phyloP scores from a whole-genome alignment of 2,797 vertebrate species.

The Pseudopleuronectes americanus region DNA sequence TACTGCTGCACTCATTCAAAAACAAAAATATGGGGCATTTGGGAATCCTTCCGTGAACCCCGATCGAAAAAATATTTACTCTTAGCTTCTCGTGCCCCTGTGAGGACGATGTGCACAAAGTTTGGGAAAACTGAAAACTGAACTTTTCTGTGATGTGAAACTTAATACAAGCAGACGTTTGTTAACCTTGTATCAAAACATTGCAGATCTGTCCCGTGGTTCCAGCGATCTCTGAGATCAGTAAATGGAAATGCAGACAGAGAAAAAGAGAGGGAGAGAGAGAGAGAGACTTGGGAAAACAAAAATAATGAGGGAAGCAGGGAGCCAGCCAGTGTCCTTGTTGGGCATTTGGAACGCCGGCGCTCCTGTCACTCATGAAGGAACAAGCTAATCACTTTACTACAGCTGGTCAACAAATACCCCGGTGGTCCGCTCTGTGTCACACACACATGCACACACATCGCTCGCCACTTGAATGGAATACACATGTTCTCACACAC shows the following conservation, averaged over 20 bases:
- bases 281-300: slow-evolving; percentile 43
- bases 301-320: slow-evolving; percentile 58
- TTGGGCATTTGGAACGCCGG: slow-evolving; percentile 40
- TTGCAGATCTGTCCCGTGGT: slow-evolving; percentile 15
- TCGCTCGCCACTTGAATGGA: not conserved
- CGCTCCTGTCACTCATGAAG: slow-evolving; percentile 56
- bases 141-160: slow-evolving; percentile 17
- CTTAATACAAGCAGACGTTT: slow-evolving; percentile 10
- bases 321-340: slow-evolving; percentile 35
- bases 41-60: not conserved
- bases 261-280: slow-evolving; percentile 13
- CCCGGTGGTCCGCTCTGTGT: slow-evolving; percentile 24
- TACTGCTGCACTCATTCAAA: not conserved
- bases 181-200: slow-evolving; percentile 21
- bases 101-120: slow-evolving; percentile 2
- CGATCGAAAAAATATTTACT: slow-evolving; percentile 23
- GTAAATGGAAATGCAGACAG: not conserved
- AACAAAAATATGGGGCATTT: not conserved
- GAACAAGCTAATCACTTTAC: slow-evolving; percentile 64
- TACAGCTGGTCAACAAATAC: slow-evolving; percentile 60
- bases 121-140: slow-evolving; percentile 16
- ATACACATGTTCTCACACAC: not conserved
- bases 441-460: slow-evolving; percentile 28
- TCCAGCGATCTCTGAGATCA: slow-evolving; percentile 39
- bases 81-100: not conserved